Evolutionary conservation across 2,797 vertebrate genomes (phyloP).

Genomic region (Semaprochilodus insignis): DNA sequence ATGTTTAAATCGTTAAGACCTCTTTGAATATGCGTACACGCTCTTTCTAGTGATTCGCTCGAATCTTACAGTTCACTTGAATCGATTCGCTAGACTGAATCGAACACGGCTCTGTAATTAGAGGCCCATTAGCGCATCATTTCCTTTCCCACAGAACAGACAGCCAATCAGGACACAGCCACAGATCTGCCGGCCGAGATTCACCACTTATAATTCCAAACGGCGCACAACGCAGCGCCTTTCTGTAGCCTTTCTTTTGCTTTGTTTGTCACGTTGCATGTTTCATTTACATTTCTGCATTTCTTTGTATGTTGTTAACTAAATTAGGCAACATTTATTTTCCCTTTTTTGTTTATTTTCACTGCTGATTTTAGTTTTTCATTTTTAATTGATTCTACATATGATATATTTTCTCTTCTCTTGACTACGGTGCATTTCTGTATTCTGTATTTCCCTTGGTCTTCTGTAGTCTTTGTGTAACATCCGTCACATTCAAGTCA

Average conservation of each 20-base stretch:
- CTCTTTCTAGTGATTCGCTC: not conserved
- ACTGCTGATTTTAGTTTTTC: no score
- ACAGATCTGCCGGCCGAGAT: not conserved
- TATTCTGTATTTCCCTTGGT: no score
- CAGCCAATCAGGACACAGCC: not conserved
- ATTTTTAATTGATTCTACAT: no score
- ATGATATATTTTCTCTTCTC: no score
- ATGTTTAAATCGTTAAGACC: not conserved
- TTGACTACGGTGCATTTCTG: no score
- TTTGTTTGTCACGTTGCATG: not conserved
- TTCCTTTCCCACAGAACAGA: slow-evolving; percentile 71
- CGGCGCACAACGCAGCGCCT: not conserved
- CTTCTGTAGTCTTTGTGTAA: no score
- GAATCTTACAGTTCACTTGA: not conserved
- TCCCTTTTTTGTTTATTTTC: no score
- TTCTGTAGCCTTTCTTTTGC: not conserved
- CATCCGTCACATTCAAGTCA: no score
- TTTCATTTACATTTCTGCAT: not conserved
- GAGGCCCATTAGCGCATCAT: slow-evolving; percentile 77
- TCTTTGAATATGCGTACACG: not conserved
- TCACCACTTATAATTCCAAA: not conserved
- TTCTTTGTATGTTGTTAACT: no score
- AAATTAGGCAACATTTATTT: no score
- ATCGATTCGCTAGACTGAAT: not conserved
- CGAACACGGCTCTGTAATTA: slow-evolving; percentile 68